phyloP scores from a whole-genome alignment of 2,888 invertebrate species.

The Zaprionus bogoriensis region DNA sequence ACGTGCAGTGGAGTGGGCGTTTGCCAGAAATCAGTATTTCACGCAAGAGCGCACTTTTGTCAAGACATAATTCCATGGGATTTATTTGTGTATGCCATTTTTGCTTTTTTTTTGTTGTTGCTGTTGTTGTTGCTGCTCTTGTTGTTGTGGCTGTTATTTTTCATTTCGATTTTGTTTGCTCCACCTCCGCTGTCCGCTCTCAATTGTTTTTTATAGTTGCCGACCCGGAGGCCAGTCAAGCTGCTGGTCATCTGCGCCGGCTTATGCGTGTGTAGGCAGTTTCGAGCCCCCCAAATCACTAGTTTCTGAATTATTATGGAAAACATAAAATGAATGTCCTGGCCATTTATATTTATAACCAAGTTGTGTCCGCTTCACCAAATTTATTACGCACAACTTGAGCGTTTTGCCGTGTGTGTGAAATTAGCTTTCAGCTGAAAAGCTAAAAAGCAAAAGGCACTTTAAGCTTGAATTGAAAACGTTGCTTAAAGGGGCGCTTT shows the following conservation, averaged over 20 bases:
- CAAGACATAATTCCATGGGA: constrained; percentile 78
- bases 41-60: constrained; percentile 76
- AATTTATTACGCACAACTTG: constrained; percentile 55
- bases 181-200: constrained; percentile 2
- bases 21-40: constrained; percentile 74
- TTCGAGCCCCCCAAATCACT: constrained; percentile 68
- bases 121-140: not conserved
- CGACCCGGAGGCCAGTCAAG: constrained; percentile 14
- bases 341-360: constrained; percentile 75
- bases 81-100: constrained; percentile 73
- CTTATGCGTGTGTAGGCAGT: constrained; percentile 71
- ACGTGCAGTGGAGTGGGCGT: constrained; percentile 1
- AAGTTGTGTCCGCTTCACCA: constrained; percentile 62
- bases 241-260: constrained; percentile 36
- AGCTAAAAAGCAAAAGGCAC: not conserved
- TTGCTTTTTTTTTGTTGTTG: constrained; percentile 13
- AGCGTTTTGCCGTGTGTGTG: constrained; percentile 14
- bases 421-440: constrained; percentile 36
- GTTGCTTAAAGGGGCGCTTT: no score
- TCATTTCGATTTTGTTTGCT: constrained; percentile 46
- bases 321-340: constrained; percentile 73
- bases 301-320: constrained; percentile 75
- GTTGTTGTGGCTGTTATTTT: constrained; percentile 14
- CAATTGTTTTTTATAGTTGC: constrained; percentile 64
- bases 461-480: not conserved